phyloP scores from a whole-genome alignment of 1,140 invertebrate species.

The Pseudomyrmex pallidus region DNA sequence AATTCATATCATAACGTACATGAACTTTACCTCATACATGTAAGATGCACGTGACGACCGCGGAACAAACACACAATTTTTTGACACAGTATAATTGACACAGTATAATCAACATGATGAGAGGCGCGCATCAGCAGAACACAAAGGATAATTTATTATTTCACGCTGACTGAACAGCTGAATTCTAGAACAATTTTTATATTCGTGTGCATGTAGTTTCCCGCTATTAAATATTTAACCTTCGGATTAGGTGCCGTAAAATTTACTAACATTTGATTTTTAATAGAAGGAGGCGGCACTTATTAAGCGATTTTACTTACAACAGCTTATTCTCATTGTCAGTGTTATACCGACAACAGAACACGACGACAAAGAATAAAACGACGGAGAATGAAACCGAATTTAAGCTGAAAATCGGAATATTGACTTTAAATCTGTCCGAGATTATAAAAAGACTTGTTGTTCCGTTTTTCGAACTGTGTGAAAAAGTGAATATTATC shows the following conservation, averaged over 20 bases:
- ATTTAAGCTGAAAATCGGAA: too few relatives aligned
- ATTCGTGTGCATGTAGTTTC: constrained; percentile 3
- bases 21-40: constrained; percentile 30
- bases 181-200: constrained; percentile 20
- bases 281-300: not conserved
- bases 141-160: constrained; percentile 4
- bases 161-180: not conserved
- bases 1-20: constrained; percentile 22
- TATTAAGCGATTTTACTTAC: constrained; percentile 14
- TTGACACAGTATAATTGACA: constrained; percentile 28
- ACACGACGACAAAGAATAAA: not conserved
- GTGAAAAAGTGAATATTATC: too few relatives aligned
- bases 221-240: constrained; percentile 4
- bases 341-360: constrained; percentile 1
- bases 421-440: too few relatives aligned
- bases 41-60: constrained; percentile 28
- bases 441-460: too few relatives aligned
- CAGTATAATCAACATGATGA: not conserved
- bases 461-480: too few relatives aligned
- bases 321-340: constrained; percentile 29
- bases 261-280: constrained; percentile 21
- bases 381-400: too few relatives aligned
- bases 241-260: constrained; percentile 1
- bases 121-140: not conserved
- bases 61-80: constrained; percentile 47